phyloP scores from a whole-genome alignment of 2,888 invertebrate species.

The Euclidia mi region DNA sequence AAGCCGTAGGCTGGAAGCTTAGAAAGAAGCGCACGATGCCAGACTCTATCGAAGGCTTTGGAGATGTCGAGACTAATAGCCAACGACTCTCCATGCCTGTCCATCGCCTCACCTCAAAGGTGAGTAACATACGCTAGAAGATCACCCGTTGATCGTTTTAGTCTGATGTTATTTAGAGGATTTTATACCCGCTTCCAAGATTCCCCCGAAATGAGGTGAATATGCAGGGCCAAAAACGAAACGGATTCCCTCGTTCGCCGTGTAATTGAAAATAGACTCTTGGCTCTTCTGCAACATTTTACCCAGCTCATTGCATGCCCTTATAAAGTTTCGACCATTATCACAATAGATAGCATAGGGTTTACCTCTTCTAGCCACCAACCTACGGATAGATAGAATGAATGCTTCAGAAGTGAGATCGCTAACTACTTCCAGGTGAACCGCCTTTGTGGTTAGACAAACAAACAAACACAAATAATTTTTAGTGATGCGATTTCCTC shows the following conservation, averaged over 20 bases:
- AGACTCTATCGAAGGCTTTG: no score
- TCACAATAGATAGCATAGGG: constrained; percentile 21
- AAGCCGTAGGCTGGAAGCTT: no score
- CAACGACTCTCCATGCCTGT: no score
- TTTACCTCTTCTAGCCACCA: constrained; percentile 37
- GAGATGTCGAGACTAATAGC: no score
- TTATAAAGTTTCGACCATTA: constrained; percentile 47
- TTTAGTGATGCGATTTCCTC: constrained; percentile 33
- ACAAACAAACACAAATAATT: constrained; percentile 40
- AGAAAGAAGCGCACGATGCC: no score
- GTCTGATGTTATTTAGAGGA: background rate
- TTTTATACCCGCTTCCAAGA: background rate
- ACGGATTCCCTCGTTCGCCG: constrained; percentile 9
- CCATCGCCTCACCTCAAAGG: no score
- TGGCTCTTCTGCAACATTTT: constrained; percentile 20
- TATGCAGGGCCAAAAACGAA: constrained; percentile 14
- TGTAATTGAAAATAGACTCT: background rate
- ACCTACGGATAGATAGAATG: constrained; percentile 31
- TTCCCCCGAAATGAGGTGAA: constrained; percentile 1
- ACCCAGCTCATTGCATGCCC: constrained; percentile 38
- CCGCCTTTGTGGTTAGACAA: constrained; percentile 26
- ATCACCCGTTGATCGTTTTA: no score
- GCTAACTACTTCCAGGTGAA: constrained; percentile 38
- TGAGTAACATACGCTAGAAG: no score
- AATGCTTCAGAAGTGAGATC: constrained; percentile 32